phyloP scores from a whole-genome alignment of 2,797 vertebrate genomes.

The Sebastes nivosus region DNA sequence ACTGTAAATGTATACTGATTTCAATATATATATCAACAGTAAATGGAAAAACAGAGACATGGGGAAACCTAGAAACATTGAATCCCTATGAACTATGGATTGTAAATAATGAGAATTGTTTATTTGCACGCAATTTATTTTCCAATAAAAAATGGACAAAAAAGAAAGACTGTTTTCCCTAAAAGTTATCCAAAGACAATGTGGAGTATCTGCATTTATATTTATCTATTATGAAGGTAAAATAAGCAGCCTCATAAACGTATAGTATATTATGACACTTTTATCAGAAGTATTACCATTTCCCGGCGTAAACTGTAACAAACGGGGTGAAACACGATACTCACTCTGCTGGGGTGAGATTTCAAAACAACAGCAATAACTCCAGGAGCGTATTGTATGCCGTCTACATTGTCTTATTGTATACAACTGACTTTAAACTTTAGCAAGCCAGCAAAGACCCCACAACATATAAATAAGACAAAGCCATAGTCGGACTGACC shows the following conservation, averaged over 20 bases:
- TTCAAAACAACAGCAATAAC: constrained; percentile 70
- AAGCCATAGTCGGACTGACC: too few relatives aligned
- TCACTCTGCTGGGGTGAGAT: constrained; percentile 65
- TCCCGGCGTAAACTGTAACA: constrained; percentile 61
- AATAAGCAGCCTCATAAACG: constrained; percentile 2
- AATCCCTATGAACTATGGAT: neutral
- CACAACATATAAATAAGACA: neutral
- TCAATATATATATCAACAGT: neutral
- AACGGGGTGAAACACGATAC: constrained; percentile 65
- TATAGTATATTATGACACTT: constrained; percentile 75
- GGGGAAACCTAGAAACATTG: neutral
- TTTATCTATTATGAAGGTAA: too few relatives aligned
- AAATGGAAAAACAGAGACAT: neutral
- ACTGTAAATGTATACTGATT: neutral
- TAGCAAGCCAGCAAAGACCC: neutral
- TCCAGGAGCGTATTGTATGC: constrained; percentile 30
- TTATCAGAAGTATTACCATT: constrained; percentile 68
- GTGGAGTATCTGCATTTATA: too few relatives aligned
- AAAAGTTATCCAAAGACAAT: too few relatives aligned
- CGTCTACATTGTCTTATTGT: constrained; percentile 7
- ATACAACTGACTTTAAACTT: neutral
- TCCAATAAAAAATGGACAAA: too few relatives aligned
- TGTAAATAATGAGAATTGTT: too few relatives aligned
- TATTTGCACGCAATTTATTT: too few relatives aligned
- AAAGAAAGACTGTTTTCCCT: too few relatives aligned